These are phyloP conservation scores for Hemibagrus wyckioides DNA, from an alignment of 2,113 vertebrate genomes.

Conservation along the genomic window DNA sequence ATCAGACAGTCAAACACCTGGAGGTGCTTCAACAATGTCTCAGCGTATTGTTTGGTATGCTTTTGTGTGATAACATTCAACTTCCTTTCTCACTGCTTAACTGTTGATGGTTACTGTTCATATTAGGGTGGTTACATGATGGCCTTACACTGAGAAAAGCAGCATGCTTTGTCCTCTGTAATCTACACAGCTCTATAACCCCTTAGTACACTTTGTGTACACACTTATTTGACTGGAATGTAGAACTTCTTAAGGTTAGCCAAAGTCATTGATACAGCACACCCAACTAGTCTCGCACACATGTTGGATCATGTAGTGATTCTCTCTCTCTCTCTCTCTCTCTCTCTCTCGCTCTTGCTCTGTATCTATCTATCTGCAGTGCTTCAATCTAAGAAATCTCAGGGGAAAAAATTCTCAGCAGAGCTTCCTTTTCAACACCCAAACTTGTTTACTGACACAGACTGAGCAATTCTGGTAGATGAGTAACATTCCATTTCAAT, in stretches of 20 bases:
- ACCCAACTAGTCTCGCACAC: constrained; percentile 44
- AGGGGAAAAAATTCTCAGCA: no score
- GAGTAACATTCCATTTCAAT: neutral
- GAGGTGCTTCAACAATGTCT: neutral
- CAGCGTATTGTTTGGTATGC: neutral
- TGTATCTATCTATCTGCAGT: neutral
- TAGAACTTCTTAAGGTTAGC: constrained; percentile 39
- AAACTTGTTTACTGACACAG: neutral
- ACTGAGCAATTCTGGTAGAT: neutral
- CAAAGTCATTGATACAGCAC: constrained; percentile 52
- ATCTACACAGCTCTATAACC: constrained; percentile 35
- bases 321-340: constrained; percentile 20
- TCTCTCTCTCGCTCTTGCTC: neutral
- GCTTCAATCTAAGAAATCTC: neutral
- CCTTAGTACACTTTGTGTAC: constrained; percentile 38
- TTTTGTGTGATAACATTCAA: neutral
- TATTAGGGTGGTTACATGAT: constrained; percentile 2
- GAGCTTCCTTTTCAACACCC: neutral
- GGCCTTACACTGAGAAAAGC: constrained; percentile 12
- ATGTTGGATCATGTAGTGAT: constrained; percentile 50
- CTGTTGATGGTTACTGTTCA: neutral
- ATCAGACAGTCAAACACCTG: neutral
- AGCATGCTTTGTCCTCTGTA: constrained; percentile 39
- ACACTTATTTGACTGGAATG: constrained; percentile 57
- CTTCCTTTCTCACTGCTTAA: neutral